Base-by-base conservation (phyloP, 2,797 vertebrate species). In the Darevskia nairensis region DNA sequence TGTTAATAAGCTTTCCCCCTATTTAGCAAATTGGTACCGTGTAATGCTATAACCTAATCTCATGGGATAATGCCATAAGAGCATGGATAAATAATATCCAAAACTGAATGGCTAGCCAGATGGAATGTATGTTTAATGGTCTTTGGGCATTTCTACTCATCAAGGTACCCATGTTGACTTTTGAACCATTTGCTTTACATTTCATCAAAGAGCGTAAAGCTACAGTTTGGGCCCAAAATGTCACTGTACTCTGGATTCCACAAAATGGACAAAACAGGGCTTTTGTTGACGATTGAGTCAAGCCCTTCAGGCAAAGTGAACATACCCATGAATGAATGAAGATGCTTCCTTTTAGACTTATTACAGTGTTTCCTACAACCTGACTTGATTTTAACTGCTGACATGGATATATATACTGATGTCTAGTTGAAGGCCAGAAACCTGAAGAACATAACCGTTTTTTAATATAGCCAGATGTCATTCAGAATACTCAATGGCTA, bases 401-500 rank as follows among this genome's bases (percentile, higher is more conserved):
- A 59, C 50, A 10, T 76, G 2, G 0, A 69, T 79, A 86, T 29
- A 84, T 82, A 64, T 44, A 0, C 3, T 71, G 87, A 55, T 8
- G 0, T 87, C 21, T 68, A 17, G 25, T 84, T 75, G 92, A 80
- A 84, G 88, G 39, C 6, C 2, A 46, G 74, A 68, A 83, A n/a
- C 71, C 72, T 84, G 68, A 44, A 59, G 84, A 29, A 25, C 0
- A 5, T 41, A 50, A 74, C 0, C 1, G 44, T 4, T 90, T 8
- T 1, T 55, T 77, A 68, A 0, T 13, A 68, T 10, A 61, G 87
- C 80, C 85, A 35, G 50, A 7, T 90, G 91, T 46, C 69, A 7
- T 86, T 92, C 74, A 3, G 23, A 89, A 84, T 55, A 29, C 1
- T 87, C 29, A 11, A 8, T 15, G 50, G 50, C 3, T 91, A 88